These are phyloP conservation scores for Malurus alboscapulatus DNA, from an alignment of 2,113 vertebrate genomes.

Conservation along the genomic window DNA sequence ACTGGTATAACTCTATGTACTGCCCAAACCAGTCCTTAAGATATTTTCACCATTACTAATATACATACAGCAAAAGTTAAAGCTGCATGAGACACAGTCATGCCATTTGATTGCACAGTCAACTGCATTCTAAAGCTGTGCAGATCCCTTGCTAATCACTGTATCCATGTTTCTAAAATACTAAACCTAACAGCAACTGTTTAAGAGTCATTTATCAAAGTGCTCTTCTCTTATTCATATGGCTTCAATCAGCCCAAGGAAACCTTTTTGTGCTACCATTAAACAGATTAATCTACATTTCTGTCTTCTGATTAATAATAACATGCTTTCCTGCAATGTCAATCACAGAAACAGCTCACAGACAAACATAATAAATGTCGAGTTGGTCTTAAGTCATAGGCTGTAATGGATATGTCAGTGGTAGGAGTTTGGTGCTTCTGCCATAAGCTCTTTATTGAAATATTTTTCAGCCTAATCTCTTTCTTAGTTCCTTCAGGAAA, in stretches of 20 bases:
- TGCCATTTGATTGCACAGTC: neutral
- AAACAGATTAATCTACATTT: neutral
- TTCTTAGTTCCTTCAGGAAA: neutral
- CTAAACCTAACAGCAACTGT: neutral
- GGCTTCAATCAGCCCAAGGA: neutral
- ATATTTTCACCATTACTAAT: neutral
- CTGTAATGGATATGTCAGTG: fast-evolving
- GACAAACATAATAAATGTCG: fast-evolving
- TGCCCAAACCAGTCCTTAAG: neutral
- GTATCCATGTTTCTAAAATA: neutral
- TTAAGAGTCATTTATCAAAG: neutral
- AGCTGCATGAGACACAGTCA: neutral
- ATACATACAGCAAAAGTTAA: neutral
- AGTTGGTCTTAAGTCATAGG: neutral
- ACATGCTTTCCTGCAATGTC: neutral
- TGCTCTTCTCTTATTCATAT: neutral
- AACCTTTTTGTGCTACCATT: neutral
- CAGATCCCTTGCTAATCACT: neutral
- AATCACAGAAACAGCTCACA: neutral
- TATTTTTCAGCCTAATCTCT: neutral
- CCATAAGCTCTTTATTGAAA: neutral
- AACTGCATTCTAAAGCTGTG: neutral
- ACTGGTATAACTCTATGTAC: neutral
- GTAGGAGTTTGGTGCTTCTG: neutral
- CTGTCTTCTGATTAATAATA: neutral